Percentiles rank a stretch among this genome's conserved stretches.
phyloP scores from a whole-genome alignment of 2,797 vertebrate species.

The Psittacula echo region DNA sequence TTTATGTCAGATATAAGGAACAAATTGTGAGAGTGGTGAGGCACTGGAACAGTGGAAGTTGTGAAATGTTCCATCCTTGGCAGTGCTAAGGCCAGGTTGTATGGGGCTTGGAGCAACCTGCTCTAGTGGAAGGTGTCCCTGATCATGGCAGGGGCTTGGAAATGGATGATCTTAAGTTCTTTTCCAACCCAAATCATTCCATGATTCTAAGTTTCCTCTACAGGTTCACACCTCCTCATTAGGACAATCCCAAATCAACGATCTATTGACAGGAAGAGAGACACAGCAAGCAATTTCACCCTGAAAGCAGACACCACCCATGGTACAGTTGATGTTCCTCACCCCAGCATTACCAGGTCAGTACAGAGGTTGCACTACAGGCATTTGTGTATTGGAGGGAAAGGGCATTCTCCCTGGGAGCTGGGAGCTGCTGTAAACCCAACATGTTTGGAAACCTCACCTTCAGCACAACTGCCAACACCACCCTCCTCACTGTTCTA shows the following conservation, averaged over 20 bases:
- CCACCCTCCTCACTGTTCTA: neutral
- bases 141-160: neutral
- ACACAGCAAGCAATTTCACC: neutral
- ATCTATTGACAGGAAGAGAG: neutral
- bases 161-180: neutral
- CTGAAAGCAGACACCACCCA: neutral
- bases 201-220: neutral
- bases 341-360: accelerated
- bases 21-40: no score
- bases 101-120: neutral
- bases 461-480: neutral
- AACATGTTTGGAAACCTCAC: neutral
- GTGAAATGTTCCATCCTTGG: neutral
- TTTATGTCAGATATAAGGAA: neutral
- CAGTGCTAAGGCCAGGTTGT: neutral
- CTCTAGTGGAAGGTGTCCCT: neutral
- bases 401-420: neutral
- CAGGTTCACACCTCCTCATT: neutral
- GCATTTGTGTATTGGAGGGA: accelerated
- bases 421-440: neutral
- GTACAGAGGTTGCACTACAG: accelerated
- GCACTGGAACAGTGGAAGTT: neutral
- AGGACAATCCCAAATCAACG: neutral
- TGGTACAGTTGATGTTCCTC: neutral
- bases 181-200: neutral